Percentiles rank a stretch among this genome's conserved stretches.
Evolutionary conservation across 2,113 vertebrate species (phyloP).

Genomic region (Neogale vison): DNA sequence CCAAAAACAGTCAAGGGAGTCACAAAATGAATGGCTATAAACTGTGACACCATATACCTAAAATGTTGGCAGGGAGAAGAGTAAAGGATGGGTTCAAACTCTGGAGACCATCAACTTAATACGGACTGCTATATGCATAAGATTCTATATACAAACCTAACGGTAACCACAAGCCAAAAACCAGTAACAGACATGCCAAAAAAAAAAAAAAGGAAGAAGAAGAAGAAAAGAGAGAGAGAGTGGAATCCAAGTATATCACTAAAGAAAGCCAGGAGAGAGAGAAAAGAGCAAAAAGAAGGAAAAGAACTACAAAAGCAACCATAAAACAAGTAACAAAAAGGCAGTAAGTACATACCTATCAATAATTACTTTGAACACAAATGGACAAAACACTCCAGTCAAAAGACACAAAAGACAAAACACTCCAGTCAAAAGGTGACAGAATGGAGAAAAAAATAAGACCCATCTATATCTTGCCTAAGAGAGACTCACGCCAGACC

Average conservation of each 20-base stretch:
- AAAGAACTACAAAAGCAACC: neutral
- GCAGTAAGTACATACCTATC: neutral
- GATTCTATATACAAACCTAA: neutral
- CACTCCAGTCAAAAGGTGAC: neutral
- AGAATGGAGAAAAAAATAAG: neutral
- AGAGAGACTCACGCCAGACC: neutral
- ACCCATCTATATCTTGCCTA: neutral
- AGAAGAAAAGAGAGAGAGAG: neutral
- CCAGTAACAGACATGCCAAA: neutral
- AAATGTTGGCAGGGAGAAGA: neutral
- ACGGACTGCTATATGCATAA: neutral
- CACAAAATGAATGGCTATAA: neutral
- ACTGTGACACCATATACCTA: neutral
- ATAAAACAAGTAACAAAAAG: neutral
- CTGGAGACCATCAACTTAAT: neutral
- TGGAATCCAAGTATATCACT: neutral
- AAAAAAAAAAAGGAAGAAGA: neutral
- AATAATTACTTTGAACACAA: neutral
- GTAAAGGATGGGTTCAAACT: neutral
- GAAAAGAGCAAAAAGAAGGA: neutral
- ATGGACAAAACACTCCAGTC: neutral
- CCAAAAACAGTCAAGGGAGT: neutral
- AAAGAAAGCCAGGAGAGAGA: neutral
- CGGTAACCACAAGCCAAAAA: neutral
- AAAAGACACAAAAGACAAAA: neutral